Percentiles rank a stretch among this genome's conserved stretches.
Evolutionary conservation across 2,797 vertebrate genomes (phyloP).

Genomic region (Melopsittacus undulatus): DNA sequence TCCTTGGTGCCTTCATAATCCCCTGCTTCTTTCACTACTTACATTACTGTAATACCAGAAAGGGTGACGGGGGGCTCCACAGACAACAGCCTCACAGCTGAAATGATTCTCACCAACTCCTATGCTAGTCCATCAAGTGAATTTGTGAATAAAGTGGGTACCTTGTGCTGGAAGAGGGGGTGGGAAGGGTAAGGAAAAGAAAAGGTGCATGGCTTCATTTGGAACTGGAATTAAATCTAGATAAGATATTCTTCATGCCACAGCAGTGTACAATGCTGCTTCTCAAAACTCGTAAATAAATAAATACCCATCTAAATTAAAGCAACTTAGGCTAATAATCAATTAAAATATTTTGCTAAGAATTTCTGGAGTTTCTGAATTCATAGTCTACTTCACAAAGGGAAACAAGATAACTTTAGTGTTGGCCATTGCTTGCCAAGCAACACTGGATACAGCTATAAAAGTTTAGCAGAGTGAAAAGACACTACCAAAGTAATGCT

Average conservation of each 20-base stretch:
- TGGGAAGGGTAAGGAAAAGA: not conserved
- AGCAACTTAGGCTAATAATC: not conserved
- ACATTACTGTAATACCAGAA: not conserved
- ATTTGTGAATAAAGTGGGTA: not conserved
- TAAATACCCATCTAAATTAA: not conserved
- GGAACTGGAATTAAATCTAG: not conserved
- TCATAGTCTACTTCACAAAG: not conserved
- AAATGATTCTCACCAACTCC: not conserved
- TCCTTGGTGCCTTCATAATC: not conserved
- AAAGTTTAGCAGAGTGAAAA: not conserved
- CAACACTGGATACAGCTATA: not conserved
- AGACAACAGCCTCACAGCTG: not conserved
- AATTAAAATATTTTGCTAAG: not conserved
- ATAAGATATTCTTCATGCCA: not conserved
- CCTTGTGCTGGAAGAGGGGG: not conserved
- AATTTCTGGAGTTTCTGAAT: not conserved
- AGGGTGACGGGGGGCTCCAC: not conserved
- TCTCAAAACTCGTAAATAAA: not conserved
- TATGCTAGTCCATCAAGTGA: not conserved
- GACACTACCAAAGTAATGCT: not conserved
- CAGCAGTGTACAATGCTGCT: not conserved
- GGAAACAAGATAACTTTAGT: not conserved
- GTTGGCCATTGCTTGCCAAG: not conserved
- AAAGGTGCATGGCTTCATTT: fast-evolving
- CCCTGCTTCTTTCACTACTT: not conserved